Evolutionary conservation across 2,888 invertebrate species (phyloP).

Genomic region (Lasius fuliginosus): DNA sequence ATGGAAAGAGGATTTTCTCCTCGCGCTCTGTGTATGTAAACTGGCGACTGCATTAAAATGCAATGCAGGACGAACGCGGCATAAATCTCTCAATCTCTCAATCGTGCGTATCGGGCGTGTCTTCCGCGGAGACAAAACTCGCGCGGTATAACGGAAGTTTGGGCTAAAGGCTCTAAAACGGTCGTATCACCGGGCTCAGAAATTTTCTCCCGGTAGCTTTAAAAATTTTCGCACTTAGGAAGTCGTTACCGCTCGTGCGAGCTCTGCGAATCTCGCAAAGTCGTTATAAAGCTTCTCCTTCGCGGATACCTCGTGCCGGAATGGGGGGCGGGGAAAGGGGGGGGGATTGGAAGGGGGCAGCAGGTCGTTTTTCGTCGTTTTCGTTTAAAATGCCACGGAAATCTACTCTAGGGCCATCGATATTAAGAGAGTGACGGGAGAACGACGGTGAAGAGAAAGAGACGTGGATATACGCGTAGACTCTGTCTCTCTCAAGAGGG

Average conservation of each 20-base stretch:
- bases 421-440: conserved; percentile 24
- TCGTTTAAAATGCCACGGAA: conserved; percentile 58
- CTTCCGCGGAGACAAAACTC: conserved; percentile 26
- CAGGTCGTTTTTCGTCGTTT: conserved; percentile 12
- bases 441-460: neutral
- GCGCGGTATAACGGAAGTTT: neutral
- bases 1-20: conserved; percentile 6
- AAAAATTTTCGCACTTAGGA: conserved; percentile 75
- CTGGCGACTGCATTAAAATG: conserved; percentile 44
- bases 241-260: conserved; percentile 70
- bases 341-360: neutral
- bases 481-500: neutral
- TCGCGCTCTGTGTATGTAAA: neutral
- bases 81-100: conserved; percentile 42
- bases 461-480: conserved; percentile 36
- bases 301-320: conserved; percentile 9
- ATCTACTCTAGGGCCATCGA: conserved; percentile 41
- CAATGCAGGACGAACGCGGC: conserved; percentile 28
- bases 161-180: neutral
- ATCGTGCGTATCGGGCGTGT: conserved; percentile 9
- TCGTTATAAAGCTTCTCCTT: conserved; percentile 59
- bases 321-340: neutral
- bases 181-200: conserved; percentile 43
- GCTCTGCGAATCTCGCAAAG: conserved; percentile 46
- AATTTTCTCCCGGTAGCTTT: conserved; percentile 48